Conservation (phyloP, 2,113 vertebrate species). For the Petrocephalus microphthalmus region DNA sequence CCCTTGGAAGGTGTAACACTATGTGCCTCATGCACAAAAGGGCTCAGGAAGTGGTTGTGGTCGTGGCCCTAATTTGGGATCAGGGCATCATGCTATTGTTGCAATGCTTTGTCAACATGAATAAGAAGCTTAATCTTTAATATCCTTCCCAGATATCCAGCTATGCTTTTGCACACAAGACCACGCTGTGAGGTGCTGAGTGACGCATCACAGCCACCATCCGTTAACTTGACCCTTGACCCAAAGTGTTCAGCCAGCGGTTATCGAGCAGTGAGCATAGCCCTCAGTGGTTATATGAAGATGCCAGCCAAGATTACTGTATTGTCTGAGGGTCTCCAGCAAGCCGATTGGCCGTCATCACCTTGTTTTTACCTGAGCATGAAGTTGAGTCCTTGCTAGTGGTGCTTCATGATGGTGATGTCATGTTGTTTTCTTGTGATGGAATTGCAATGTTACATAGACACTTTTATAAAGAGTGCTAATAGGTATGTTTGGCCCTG, state of each 20-base stretch:
- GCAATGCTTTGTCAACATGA: background rate
- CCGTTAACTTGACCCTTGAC: background rate
- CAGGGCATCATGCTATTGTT: background rate
- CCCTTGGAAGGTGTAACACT: background rate
- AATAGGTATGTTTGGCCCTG: background rate
- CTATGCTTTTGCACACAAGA: background rate
- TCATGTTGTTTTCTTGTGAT: background rate
- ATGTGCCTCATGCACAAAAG: background rate
- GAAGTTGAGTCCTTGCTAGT: background rate
- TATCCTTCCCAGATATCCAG: background rate
- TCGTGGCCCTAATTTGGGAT: background rate
- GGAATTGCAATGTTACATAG: background rate
- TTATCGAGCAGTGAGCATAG: conserved; percentile 32
- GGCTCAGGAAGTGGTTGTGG: background rate
- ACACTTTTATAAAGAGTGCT: background rate
- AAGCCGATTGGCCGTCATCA: background rate
- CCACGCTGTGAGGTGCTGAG: background rate
- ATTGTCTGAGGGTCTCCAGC: background rate
- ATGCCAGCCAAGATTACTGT: background rate
- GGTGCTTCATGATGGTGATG: background rate
- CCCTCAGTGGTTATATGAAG: background rate
- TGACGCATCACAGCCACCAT: background rate
- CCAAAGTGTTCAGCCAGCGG: background rate
- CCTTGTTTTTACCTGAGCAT: background rate
- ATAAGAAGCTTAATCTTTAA: background rate